A percentile compares a stretch with the other conserved stretches of the same genome.
Evolutionary conservation across 2,113 vertebrate species (phyloP).

Genomic region (Barbus barbus): DNA sequence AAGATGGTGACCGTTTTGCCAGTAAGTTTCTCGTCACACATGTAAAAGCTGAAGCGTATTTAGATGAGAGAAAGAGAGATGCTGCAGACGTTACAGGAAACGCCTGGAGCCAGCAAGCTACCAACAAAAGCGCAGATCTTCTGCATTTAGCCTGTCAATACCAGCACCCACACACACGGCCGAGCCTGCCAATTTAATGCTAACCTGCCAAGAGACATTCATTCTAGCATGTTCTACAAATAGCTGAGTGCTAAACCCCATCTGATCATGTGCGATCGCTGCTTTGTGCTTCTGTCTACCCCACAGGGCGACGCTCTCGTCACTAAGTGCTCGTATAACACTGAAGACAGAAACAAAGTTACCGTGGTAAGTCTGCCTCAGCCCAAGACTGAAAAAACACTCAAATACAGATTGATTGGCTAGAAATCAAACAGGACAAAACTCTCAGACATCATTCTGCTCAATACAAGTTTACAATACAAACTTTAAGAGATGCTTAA

Average conservation of each 20-base stretch:
- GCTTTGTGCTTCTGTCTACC: slow-evolving; percentile 44
- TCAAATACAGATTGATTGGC: neutral
- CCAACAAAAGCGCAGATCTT: slow-evolving; percentile 48
- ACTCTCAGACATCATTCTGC: neutral
- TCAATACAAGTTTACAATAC: neutral
- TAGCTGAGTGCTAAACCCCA: slow-evolving; percentile 17
- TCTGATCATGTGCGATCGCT: slow-evolving; percentile 23
- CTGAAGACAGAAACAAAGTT: slow-evolving; percentile 74
- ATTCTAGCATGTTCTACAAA: slow-evolving; percentile 45
- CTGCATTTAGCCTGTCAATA: slow-evolving; percentile 53
- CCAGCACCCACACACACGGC: slow-evolving; percentile 40
- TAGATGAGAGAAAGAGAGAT: slow-evolving; percentile 10
- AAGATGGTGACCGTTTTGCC: slow-evolving; percentile 80
- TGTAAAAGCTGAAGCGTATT: slow-evolving; percentile 34
- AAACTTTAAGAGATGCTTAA: neutral
- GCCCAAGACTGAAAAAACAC: too few relatives aligned
- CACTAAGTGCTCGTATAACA: slow-evolving; percentile 91
- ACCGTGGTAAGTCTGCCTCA: slow-evolving; percentile 83
- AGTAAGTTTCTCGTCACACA: slow-evolving; percentile 75
- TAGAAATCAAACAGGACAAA: neutral
- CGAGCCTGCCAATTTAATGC: slow-evolving; percentile 30
- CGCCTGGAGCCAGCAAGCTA: slow-evolving; percentile 37
- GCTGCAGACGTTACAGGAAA: slow-evolving; percentile 47
- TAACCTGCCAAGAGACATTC: slow-evolving; percentile 43
- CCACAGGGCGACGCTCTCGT: slow-evolving; percentile 87